Base-by-base conservation (phyloP, 2,113 vertebrate genomes). In the Empidonax traillii region DNA sequence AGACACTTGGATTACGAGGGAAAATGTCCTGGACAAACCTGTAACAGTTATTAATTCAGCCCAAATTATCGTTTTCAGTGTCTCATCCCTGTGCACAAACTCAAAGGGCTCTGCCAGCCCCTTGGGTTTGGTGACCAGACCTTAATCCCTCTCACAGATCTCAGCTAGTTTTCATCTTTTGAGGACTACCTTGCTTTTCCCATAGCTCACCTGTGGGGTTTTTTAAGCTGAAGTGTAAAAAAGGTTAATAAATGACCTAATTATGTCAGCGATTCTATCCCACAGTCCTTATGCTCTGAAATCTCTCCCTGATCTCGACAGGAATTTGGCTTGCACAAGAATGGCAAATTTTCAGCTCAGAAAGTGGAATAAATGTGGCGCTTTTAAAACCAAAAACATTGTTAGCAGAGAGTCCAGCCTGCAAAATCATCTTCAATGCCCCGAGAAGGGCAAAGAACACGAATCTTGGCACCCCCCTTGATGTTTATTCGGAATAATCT, bases 231-330 rank as follows among this genome's bases (percentile, higher is more conserved):
- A 93, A 92, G 80, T 73, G 23, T 68, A 74, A 72, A 86, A 93
- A 93, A 78, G 69, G 86, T 95, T 96, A 95, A 93, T 93, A 96
- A 96, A 85, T 73, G 73, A 85, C 83, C 92, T 85, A 89, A 96
- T 92, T 93, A 93, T 72, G 73, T 92, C 96, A 96, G 90, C 62
- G 65, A 89, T 65, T 86, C 96, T 73, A 18, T 85, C 69, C 86
- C 86, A 66, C 41, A 82, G 73, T 35, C 83, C 86, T 96, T 84
- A 15, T 22, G 56, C 83, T 72, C 88, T 78, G 90, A 95, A 87
- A 92, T 85, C 69, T 84, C 73, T 89, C 66, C n/a, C 95, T 90
- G 84, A 87, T 90, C 95, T 96, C 15, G 0, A 27, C 4, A 84
- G 90, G 90, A 97, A 93, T 94, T 94, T 89, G 76, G 80, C 66